These are phyloP conservation scores for Psittacula echo DNA, from an alignment of 2,797 vertebrate genomes.

Conservation along the genomic window DNA sequence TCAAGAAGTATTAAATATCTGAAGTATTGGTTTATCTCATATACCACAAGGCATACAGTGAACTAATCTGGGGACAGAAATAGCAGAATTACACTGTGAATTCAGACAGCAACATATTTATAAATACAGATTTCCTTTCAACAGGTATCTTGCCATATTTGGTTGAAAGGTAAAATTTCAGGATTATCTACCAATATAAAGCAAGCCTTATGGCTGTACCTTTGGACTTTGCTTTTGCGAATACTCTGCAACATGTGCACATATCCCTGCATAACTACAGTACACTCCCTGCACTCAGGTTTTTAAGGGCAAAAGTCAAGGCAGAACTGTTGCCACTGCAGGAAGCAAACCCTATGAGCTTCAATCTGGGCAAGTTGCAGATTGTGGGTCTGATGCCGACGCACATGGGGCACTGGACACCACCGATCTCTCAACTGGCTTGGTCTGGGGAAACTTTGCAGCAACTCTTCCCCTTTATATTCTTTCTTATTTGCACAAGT, in stretches of 20 bases:
- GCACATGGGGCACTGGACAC: neutral
- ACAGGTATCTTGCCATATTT: neutral
- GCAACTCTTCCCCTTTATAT: neutral
- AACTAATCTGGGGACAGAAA: neutral
- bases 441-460: neutral
- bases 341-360: neutral
- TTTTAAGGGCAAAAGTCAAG: neutral
- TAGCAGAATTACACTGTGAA: neutral
- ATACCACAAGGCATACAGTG: neutral
- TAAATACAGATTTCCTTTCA: neutral
- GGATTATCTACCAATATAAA: neutral
- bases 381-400: fast-evolving
- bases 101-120: neutral
- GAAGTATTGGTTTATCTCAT: neutral
- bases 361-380: fast-evolving
- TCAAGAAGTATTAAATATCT: neutral
- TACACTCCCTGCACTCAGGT: neutral
- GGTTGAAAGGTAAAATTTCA: neutral
- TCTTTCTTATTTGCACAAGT: neutral
- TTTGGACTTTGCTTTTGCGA: neutral
- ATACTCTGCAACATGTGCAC: neutral
- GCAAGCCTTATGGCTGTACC: neutral
- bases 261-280: neutral
- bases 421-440: neutral
- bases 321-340: neutral